Evolutionary conservation across 2,888 invertebrate species (phyloP), one percentile per base, ranked within the genome.

Genomic region (Drosophila flavopinicola): DNA sequence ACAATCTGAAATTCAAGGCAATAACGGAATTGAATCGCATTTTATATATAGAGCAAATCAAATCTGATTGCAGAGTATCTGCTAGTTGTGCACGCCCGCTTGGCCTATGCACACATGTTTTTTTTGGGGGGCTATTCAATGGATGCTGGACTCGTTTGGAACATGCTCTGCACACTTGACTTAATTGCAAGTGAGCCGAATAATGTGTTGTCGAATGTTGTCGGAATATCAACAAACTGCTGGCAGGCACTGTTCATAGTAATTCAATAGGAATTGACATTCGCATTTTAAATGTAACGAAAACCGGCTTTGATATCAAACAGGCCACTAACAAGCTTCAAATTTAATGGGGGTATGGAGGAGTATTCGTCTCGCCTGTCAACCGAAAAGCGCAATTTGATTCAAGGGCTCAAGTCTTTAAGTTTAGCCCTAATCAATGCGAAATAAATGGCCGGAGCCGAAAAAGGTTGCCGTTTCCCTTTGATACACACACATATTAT

Each of bases 151-250:
- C 6, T 30, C 38, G 2, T 54, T 53, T 41, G 9, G 5, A 23
- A 17, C 33, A 42, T 11, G 27, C 10, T 54, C 11, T 9, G 37
- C 11, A 45, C 66, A 71, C 51, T 76, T 48, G 44, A 66, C 54
- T 71, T 66, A 66, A 76, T 76, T 73, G 70, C 70, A 53, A 60
- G 37, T 56, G 37, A 60, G 42, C 37, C 52, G 52, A 49, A 59
- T 74, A 54, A 68, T 75, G 41, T n/a, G n/a, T n/a, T n/a, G n/a
- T n/a, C 35, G 72, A 39, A 35, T 48, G 30, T 35, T 17, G 30
- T 35, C 24, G 25, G 41, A 32, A 41, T 52, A 70, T 48, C 54
- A 59, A 49, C 45, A 53, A 35, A 54, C 30, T 42, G 57, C 76
- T 52, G 42, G 42, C 35, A 37, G 75, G 71, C 58, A 37, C 10